Percentiles rank a stretch among this genome's conserved stretches.
phyloP scores from a whole-genome alignment of 2,113 vertebrate genomes.

The Apodemus sylvaticus region DNA sequence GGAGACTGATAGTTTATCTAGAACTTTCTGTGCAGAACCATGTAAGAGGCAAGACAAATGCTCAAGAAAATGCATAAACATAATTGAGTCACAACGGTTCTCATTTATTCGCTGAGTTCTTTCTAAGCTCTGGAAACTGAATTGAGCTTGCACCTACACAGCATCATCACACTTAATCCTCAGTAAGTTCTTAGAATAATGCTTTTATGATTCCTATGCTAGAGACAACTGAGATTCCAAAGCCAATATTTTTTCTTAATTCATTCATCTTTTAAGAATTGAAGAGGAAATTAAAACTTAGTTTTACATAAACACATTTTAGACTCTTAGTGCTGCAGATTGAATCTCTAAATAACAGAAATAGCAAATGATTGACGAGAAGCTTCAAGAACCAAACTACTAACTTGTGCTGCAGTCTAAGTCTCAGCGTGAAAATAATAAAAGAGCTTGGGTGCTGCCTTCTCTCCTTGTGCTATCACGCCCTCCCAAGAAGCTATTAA shows the following conservation, averaged over 20 bases:
- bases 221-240: constrained; percentile 36
- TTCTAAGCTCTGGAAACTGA: neutral
- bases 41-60: neutral
- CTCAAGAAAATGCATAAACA: neutral
- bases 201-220: constrained; percentile 13
- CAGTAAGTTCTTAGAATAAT: neutral
- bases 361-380: neutral
- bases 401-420: neutral
- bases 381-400: neutral
- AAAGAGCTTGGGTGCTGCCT: neutral
- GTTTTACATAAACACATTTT: constrained; percentile 7
- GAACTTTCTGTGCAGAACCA: neutral
- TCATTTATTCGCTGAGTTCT: neutral
- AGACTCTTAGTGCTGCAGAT: neutral
- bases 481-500: neutral
- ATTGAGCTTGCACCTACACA: neutral
- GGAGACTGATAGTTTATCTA: constrained; percentile 39
- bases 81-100: neutral
- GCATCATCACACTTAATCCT: neutral
- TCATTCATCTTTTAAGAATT: neutral
- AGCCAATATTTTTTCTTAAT: constrained; percentile 43
- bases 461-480: neutral
- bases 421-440: neutral
- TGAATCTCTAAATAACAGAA: neutral
- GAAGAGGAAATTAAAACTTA: constrained; percentile 26